phyloP scores from a whole-genome alignment of 2,888 invertebrate species.

The Sceliomorpha sp. region DNA sequence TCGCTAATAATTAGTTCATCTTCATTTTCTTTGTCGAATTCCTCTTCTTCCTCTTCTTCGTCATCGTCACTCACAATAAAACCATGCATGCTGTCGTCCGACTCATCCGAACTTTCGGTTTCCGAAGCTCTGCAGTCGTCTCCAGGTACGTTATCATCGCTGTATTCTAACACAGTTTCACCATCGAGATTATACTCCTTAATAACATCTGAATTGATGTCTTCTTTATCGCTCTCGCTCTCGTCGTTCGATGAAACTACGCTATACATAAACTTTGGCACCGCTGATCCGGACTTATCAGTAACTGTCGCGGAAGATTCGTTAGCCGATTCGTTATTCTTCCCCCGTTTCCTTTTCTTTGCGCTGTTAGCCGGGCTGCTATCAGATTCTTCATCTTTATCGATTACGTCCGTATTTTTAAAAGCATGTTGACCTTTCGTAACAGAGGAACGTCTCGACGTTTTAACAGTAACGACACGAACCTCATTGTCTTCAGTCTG shows the following conservation, averaged over 20 bases:
- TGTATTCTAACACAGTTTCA: constrained; percentile 52
- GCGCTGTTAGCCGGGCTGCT: too few species aligned
- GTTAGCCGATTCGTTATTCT: too few species aligned
- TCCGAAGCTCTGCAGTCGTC: constrained; percentile 71
- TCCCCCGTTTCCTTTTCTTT: too few species aligned
- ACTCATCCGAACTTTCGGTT: constrained; percentile 64
- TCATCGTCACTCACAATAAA: constrained; percentile 66
- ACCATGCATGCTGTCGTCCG: constrained; percentile 65
- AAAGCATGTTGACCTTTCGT: too few species aligned
- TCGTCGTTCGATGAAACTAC: neutral
- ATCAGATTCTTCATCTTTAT: too few species aligned
- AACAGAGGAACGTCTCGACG: too few species aligned
- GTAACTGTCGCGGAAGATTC: too few species aligned
- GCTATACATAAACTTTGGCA: constrained; percentile 35
- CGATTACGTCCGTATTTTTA: too few species aligned
- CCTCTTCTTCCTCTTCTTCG: constrained; percentile 24
- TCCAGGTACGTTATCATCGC: constrained; percentile 68
- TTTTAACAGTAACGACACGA: too few species aligned
- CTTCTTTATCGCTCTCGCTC: constrained; percentile 18
- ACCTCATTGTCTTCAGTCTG: too few species aligned
- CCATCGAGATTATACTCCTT: constrained; percentile 70
- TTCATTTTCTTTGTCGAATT: too few species aligned
- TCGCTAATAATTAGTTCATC: too few species aligned
- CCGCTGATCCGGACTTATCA: constrained; percentile 4
- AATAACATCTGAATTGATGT: constrained; percentile 66